These are phyloP conservation scores for Armadillidium nasatum DNA, from an alignment of 1,140 invertebrate species.

Conservation along the genomic window DNA sequence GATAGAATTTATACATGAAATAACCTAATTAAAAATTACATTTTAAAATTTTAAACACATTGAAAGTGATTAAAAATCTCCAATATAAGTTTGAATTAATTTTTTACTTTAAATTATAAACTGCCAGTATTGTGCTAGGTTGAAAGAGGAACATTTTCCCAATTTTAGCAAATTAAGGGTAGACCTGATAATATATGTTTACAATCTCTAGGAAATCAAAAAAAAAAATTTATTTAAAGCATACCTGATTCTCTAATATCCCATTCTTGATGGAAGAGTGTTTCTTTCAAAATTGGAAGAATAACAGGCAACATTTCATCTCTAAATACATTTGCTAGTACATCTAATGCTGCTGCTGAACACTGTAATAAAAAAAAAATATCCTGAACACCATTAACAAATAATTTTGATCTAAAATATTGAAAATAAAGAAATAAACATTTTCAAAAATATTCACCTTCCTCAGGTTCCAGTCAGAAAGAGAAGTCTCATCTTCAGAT, in stretches of 20 bases:
- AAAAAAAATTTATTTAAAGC: background rate
- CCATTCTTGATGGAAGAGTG: slow-evolving; percentile 92
- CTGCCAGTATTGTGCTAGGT: too few species aligned
- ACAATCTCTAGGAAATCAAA: too few species aligned
- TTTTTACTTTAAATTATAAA: too few species aligned
- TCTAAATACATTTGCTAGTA: slow-evolving; percentile 93
- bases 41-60: too few species aligned
- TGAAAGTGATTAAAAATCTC: too few species aligned
- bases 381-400: slow-evolving; percentile 17
- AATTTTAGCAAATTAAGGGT: too few species aligned
- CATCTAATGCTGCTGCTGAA: slow-evolving; percentile 94
- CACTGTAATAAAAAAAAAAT: slow-evolving; percentile 60
- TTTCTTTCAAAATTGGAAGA: slow-evolving; percentile 94
- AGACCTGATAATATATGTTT: too few species aligned
- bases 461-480: slow-evolving; percentile 78
- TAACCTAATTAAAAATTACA: too few species aligned
- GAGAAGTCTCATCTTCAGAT: slow-evolving; percentile 80
- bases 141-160: too few species aligned
- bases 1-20: too few species aligned
- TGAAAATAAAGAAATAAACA: background rate
- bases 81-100: too few species aligned
- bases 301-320: slow-evolving; percentile 90
- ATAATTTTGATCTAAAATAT: background rate
- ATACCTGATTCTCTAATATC: slow-evolving; percentile 85
- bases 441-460: slow-evolving; percentile 43